A percentile compares a stretch with the other conserved stretches of the same genome.
phyloP scores from a whole-genome alignment of 2,113 vertebrate species.

The Peromyscus leucopus region DNA sequence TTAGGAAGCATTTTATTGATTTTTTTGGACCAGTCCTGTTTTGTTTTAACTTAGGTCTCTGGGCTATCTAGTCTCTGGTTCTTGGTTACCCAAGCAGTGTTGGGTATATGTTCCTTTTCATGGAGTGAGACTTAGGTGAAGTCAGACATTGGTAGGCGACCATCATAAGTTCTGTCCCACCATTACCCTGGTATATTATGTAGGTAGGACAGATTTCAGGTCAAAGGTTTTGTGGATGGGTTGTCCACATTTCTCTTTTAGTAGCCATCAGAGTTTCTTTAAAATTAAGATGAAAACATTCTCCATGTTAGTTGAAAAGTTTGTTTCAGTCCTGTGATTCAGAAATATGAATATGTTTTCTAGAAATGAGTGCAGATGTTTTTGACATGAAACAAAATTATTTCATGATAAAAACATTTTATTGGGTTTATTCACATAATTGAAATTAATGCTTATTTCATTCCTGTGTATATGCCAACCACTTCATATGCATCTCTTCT shows the following conservation, averaged over 20 bases:
- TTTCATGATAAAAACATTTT: not conserved
- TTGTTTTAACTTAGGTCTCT: not conserved
- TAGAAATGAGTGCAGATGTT: not conserved
- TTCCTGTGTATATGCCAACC: not conserved
- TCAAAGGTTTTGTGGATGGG: not conserved
- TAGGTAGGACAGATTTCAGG: rapidly evolving
- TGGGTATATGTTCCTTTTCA: not conserved
- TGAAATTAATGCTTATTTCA: not conserved
- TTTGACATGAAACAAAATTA: not conserved
- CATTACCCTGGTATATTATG: not conserved
- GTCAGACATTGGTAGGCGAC: not conserved
- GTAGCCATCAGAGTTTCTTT: not conserved
- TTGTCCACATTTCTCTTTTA: not conserved
- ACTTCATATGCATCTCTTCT: not conserved
- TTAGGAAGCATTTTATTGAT: not conserved
- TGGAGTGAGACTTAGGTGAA: not conserved
- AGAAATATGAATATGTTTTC: not conserved
- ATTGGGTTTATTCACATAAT: not conserved
- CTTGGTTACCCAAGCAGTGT: not conserved
- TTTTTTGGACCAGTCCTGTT: not conserved
- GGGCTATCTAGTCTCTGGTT: not conserved
- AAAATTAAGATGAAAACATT: not conserved
- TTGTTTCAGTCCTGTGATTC: not conserved
- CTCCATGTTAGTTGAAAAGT: not conserved
- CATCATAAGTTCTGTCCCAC: not conserved